A percentile compares a stretch with the other conserved stretches of the same genome.
Evolutionary conservation across 2,797 vertebrate genomes (phyloP).

Genomic region (Sebastes cheni): DNA sequence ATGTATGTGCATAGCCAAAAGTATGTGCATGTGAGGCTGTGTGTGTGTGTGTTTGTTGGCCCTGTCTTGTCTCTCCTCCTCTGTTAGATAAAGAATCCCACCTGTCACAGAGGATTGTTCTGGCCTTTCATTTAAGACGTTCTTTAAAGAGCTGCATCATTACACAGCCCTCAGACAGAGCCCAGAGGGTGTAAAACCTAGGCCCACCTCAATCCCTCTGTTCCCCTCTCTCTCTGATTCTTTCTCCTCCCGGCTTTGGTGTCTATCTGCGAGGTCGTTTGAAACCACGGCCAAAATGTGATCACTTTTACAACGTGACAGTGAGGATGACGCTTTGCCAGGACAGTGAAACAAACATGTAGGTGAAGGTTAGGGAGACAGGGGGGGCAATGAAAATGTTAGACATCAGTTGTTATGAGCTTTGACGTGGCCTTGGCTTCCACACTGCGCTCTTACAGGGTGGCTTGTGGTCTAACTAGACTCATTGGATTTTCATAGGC

Average conservation of each 20-base stretch:
- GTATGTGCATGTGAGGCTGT: slow-evolving; percentile 27
- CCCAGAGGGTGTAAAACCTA: slow-evolving; percentile 67
- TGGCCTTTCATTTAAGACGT: slow-evolving; percentile 76
- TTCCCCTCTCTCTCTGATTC: slow-evolving; percentile 40
- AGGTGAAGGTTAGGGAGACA: slow-evolving; percentile 79
- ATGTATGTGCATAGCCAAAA: slow-evolving; percentile 27
- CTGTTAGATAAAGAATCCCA: slow-evolving; percentile 76
- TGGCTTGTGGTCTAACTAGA: slow-evolving; percentile 83
- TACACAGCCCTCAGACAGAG: slow-evolving; percentile 67
- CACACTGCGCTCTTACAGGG: slow-evolving; percentile 80
- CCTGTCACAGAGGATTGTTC: slow-evolving; percentile 76
- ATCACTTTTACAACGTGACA: slow-evolving; percentile 66
- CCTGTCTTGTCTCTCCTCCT: slow-evolving; percentile 60
- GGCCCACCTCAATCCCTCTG: slow-evolving; percentile 59
- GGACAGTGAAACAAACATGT: slow-evolving; percentile 69
- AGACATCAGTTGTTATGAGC: slow-evolving; percentile 82
- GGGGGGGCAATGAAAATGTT: slow-evolving; percentile 76
- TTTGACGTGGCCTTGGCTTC: slow-evolving; percentile 75
- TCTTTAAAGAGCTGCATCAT: slow-evolving; percentile 74
- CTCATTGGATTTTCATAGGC: slow-evolving; percentile 90
- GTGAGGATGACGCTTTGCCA: slow-evolving; percentile 50
- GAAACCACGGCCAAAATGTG: slow-evolving; percentile 55
- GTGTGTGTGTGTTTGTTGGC: slow-evolving; percentile 38
- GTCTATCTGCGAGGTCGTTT: slow-evolving; percentile 63
- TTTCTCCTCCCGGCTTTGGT: slow-evolving; percentile 47